Base-by-base conservation (phyloP, 2,113 vertebrate species). In the Xerus inauris region DNA sequence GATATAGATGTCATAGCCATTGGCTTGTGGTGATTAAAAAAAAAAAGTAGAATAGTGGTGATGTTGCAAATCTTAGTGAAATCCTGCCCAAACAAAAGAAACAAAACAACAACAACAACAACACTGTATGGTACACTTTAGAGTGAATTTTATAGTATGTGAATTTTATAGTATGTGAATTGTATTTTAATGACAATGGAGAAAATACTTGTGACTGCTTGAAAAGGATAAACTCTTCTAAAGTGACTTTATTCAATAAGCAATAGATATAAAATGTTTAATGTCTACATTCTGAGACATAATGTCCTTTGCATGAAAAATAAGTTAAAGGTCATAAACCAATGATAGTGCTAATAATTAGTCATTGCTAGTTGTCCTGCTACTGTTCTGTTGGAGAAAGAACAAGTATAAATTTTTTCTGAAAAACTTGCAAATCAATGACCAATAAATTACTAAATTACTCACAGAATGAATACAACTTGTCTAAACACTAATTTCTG, bases 181-280 rank as follows among this genome's bases (percentile, higher is more conserved):
- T 54, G 35, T 30, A 71, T 62, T 20, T 59, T 28, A 87, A 40
- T 76, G 40, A 64, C 86, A 87, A 67, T 13, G 4, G 2, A 20
- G 67, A 69, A 69, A 40, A 17, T 72, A 64, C 9, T 88, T 95
- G 10, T 80, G 57, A 80, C 40, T 80, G 3, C 22, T 64, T 83
- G 69, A 88, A 87, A 28, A 72, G 5, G 12, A 3, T 69, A 19
- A 38, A 75, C 2, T 47, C 2, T 64, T 87, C 71, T 69, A 59
- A 94, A 91, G 67, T 77, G 8, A 76, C 19, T 79, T 87, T 95
- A 79, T 92, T 92, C 17, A 49, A 42, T 92, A 84, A 89, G 19
- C 13, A 65, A 76, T 89, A 90, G 59, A 22, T 75, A 54, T 79
- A 32, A n/a, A 84, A 73, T 35, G 1, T 35, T 87, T 83, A 72